A percentile compares a stretch with the other conserved stretches of the same genome.
Conservation (phyloP, 2,888 invertebrate genomes). For the Coleophora flavipennella region DNA sequence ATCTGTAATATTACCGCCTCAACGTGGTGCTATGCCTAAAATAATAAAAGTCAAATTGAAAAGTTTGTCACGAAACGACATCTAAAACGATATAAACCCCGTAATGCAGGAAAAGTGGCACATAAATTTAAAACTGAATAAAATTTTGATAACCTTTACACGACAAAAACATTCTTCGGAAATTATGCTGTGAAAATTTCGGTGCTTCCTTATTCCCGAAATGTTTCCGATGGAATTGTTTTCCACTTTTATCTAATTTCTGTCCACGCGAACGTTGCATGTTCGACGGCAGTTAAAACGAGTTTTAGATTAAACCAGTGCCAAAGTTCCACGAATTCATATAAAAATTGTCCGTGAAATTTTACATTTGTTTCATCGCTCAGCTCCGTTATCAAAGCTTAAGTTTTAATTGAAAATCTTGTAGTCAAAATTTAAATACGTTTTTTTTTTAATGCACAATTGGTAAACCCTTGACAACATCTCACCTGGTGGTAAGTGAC, state of each 20-base stretch:
- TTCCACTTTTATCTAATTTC: conserved; percentile 47
- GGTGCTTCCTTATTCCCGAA: conserved; percentile 25
- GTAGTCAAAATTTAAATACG: too few relatives aligned
- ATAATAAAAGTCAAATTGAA: conserved; percentile 2
- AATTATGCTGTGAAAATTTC: conserved; percentile 26
- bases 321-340: conserved; percentile 59
- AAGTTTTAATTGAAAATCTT: too few relatives aligned
- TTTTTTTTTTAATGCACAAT: too few relatives aligned
- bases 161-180: conserved; percentile 10
- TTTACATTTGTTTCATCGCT: conserved; percentile 42
- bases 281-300: conserved; percentile 44
- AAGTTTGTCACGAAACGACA: conserved; percentile 3
- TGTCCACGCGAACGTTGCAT: conserved; percentile 45
- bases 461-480: too few relatives aligned
- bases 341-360: conserved; percentile 70
- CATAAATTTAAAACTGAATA: conserved; percentile 8
- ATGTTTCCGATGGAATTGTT: conserved; percentile 31
- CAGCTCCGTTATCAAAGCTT: too few relatives aligned
- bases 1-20: too few relatives aligned
- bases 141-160: conserved; percentile 7
- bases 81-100: conserved; percentile 1
- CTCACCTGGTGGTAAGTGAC: too few relatives aligned
- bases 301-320: conserved; percentile 62
- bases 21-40: too few relatives aligned
- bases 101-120: conserved; percentile 6